Evolutionary conservation across 2,113 vertebrate species (phyloP), one percentile per base, ranked within the genome.

Genomic region (Bucco capensis): DNA sequence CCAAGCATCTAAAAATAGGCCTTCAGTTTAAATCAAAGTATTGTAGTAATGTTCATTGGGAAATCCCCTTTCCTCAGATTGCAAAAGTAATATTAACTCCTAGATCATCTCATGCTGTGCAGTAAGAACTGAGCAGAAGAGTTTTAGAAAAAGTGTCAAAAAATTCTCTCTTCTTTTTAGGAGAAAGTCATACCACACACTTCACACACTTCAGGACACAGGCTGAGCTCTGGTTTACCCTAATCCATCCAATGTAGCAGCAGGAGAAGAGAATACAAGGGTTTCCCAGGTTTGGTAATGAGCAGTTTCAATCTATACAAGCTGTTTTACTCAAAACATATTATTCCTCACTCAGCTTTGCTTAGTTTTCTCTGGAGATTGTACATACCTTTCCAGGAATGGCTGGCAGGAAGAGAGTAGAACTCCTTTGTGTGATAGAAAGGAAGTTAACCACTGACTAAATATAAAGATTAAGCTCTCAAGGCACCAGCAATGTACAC

Each of bases 1-100:
- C 35, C 73, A 93, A 84, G 22, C 27, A 56, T 35, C 89, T 94
- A 94, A 95, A 97, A 95, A 96, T 96, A 96, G 84, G 22, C 22
- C 42, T 92, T 78, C 64, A 35, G 76, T 90, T 91, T 93, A 95
- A 90, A 93, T 33, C 88, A 82, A 75, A 89, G 25, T 64, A 71
- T 30, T 86, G 47, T 49, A 92, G 75, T 90, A 86, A 74, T 24
- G 61, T 75, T 92, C 88, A 80, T 12, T 50, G 74, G 94, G 92
- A 96, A 96, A 86, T 67, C 77, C 92, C 87, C 87, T 94, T 84
- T 86, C 47, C 60, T 83, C 86, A 90, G 54, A 89, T 81, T 88
- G 69, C 37, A 76, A 72, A 88, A 92, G 21, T 84, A 82, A 38
- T 72, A 50, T 19, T 72, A 93, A 77, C 51, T 80, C 2, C 2